Evolutionary conservation across 2,797 vertebrate genomes (phyloP).

Genomic region (Eospalax fontanierii): DNA sequence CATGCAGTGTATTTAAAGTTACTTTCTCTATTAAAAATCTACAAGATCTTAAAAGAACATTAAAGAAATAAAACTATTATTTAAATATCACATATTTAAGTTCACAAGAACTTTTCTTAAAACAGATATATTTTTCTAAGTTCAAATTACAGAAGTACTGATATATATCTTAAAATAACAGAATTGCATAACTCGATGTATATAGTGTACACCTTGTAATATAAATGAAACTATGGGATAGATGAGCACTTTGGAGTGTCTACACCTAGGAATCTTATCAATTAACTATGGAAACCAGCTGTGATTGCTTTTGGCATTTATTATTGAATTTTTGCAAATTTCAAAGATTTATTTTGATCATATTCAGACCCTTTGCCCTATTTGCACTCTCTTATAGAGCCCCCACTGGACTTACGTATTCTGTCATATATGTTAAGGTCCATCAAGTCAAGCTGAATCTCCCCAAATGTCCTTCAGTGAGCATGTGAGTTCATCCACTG

Average conservation of each 20-base stretch:
- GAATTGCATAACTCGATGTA: neutral
- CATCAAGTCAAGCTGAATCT: too few species aligned
- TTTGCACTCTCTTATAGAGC: too few species aligned
- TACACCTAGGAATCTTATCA: constrained; percentile 12
- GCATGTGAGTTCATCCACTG: too few species aligned
- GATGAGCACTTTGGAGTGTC: neutral
- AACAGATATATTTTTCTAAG: constrained; percentile 8
- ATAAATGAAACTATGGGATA: neutral
- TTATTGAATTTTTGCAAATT: too few species aligned
- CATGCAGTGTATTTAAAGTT: neutral
- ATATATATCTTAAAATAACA: constrained; percentile 36
- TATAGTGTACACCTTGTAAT: neutral
- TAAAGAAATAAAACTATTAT: constrained; percentile 50
- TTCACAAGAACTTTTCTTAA: constrained; percentile 34
- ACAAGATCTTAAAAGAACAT: constrained; percentile 25
- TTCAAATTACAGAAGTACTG: neutral
- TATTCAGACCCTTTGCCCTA: too few species aligned
- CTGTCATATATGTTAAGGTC: too few species aligned
- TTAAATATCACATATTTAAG: constrained; percentile 39
- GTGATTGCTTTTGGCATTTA: too few species aligned
- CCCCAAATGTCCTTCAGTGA: too few species aligned
- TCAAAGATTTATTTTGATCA: too few species aligned
- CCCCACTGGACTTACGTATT: too few species aligned
- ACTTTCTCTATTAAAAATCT: constrained; percentile 62
- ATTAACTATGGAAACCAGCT: neutral